These are phyloP conservation scores for Celastrina argiolus DNA, from an alignment of 2,888 invertebrate genomes.

Conservation along the genomic window DNA sequence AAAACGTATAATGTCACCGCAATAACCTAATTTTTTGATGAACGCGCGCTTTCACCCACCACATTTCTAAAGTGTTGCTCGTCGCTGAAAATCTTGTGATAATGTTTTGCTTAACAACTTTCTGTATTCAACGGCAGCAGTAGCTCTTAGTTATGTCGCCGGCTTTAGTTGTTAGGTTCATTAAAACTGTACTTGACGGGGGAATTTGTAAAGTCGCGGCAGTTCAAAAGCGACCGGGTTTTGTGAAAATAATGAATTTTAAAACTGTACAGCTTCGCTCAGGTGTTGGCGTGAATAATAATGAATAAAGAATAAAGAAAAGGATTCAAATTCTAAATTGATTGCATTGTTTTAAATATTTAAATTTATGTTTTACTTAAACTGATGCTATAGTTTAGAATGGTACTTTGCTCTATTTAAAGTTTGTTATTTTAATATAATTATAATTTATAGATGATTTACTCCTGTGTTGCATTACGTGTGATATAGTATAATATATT, in stretches of 20 bases:
- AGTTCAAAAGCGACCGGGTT: conserved; percentile 8
- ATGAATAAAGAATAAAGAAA: neutral
- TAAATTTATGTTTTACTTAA: neutral
- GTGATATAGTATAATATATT: neutral
- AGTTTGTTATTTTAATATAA: no score
- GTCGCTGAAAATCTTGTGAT: conserved; percentile 2
- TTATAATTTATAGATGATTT: no score
- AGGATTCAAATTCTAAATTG: neutral
- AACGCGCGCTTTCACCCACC: neutral
- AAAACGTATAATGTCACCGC: neutral
- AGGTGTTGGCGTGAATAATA: neutral
- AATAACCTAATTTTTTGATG: neutral
- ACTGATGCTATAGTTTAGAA: neutral
- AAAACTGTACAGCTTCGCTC: neutral
- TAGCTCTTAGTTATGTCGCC: conserved; percentile 19
- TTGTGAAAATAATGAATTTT: neutral
- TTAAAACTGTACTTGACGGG: conserved; percentile 29
- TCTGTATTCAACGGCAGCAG: conserved; percentile 7
- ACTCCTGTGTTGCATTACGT: no score
- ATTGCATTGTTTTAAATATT: neutral
- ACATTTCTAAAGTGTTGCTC: conserved; percentile 5
- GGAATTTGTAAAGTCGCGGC: conserved; percentile 7
- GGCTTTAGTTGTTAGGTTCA: conserved; percentile 31
- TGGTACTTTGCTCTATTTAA: no score
- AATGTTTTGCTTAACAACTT: conserved; percentile 4